phyloP scores from a whole-genome alignment of 2,113 vertebrate genomes.

The Perognathus longimembris region DNA sequence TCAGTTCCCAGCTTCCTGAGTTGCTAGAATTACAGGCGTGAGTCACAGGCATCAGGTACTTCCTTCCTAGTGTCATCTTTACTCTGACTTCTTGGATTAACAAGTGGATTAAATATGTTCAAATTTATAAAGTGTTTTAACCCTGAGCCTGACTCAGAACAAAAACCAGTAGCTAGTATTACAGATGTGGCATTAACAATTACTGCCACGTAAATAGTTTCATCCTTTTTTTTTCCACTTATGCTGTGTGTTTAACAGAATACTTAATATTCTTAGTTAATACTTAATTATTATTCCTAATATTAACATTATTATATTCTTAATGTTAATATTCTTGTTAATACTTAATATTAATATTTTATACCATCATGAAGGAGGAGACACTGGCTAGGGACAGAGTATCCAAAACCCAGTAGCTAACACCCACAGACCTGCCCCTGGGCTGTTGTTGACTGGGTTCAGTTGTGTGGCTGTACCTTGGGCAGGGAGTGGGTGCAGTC shows the following conservation, averaged over 20 bases:
- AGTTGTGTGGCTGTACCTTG: neutral
- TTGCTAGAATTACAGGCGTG: no score
- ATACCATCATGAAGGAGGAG: neutral
- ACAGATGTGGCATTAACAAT: neutral
- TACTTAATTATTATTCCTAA: no score
- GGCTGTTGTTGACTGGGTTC: neutral
- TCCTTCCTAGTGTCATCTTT: slow-evolving; percentile 26
- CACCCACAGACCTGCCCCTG: no score
- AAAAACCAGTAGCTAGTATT: slow-evolving; percentile 4
- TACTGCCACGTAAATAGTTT: neutral
- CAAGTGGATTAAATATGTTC: neutral
- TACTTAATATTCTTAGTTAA: no score
- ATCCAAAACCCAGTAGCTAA: neutral
- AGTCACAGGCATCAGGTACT: no score
- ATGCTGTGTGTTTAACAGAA: neutral
- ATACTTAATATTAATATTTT: no score
- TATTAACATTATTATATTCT: no score
- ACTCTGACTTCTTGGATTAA: slow-evolving; percentile 28
- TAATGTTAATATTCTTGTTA: no score
- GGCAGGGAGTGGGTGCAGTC: neutral
- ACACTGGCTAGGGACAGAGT: neutral
- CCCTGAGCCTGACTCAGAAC: neutral
- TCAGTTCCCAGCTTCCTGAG: no score
- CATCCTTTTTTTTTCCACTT: neutral
- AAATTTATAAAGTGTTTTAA: slow-evolving; percentile 14